Evolutionary conservation across 2,113 vertebrate species (phyloP), one percentile per base, ranked within the genome.

Genomic region (Callorhinus ursinus): DNA sequence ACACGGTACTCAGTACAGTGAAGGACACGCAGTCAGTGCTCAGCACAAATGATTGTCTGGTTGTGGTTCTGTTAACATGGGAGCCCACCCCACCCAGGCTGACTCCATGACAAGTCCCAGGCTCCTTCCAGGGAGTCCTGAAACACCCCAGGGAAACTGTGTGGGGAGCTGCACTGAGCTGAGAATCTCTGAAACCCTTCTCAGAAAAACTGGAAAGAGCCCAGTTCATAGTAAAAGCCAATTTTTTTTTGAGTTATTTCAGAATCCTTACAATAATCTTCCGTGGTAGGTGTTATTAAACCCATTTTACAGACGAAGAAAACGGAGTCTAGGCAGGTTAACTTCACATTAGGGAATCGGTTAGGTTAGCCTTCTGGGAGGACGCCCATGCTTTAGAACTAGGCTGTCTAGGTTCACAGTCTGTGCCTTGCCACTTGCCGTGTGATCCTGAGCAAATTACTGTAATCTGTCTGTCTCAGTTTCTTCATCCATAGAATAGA

Each of bases 221-320:
- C 72, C 74, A 79, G 0, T 79, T 55, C 63, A 28, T 53, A 65
- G 16, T 59, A 72, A 36, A 51, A 39, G 39, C 28, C 46, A 83
- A 61, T 49, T 28, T 21, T 36, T 19, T 94, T 88, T 83, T 61
- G 26, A 69, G 49, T 90, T n/a, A 55, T 65, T 87, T 59, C 39
- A 51, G 51, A 79, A 92, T 96, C n/a, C 51, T 67, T 71, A n/a
- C 8, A 84, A 53, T 51, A 74, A 18, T n/a, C 49, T 96, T 84
- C 53, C 28, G 79, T 93, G 61, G 61, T 55, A 69, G 39, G n/a
- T 21, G 19, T 93, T 63, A 14, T 67, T 90, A 91, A 85, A 63
- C 65, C 49, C 36, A 53, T 71, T 85, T 92, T 83, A 88, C n/a
- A 96, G 92, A 33, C 76, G 76, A 87, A 76, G 84, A 93, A 71